These are phyloP conservation scores for Bostrychus sinensis DNA, from an alignment of 2,113 vertebrate species.

Conservation along the genomic window DNA sequence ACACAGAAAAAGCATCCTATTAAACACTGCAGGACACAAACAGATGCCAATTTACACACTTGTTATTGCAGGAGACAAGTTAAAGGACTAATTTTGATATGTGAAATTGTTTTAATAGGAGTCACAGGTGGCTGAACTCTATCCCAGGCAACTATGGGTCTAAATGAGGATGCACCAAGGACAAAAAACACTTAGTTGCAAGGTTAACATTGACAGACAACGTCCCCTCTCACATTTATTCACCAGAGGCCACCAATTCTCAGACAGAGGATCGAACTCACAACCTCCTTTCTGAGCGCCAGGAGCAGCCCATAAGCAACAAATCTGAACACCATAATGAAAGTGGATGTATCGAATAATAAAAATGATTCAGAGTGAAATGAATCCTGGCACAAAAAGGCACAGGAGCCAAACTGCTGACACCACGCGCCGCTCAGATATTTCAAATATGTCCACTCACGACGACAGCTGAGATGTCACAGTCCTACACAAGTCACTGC, in stretches of 20 bases:
- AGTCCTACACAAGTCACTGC: background rate
- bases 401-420: slow-evolving; percentile 4
- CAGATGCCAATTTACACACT: background rate
- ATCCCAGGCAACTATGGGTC: no score
- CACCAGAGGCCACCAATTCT: no score
- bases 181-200: no score
- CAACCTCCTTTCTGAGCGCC: no score
- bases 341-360: background rate
- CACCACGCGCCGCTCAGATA: background rate
- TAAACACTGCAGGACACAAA: slow-evolving; percentile 13
- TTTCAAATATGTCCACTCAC: background rate
- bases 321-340: no score
- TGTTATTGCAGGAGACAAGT: background rate
- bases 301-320: no score
- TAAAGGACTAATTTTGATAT: background rate
- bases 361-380: background rate
- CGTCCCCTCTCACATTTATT: no score
- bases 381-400: slow-evolving; percentile 9
- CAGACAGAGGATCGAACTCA: no score
- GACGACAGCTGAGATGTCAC: background rate
- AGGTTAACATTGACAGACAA: no score
- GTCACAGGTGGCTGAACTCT: no score
- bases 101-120: no score
- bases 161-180: no score
- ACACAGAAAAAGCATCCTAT: background rate